Evolutionary conservation across 1,140 invertebrate genomes (phyloP), one percentile per base, ranked within the genome.

Genomic region (Bombus consobrinus): DNA sequence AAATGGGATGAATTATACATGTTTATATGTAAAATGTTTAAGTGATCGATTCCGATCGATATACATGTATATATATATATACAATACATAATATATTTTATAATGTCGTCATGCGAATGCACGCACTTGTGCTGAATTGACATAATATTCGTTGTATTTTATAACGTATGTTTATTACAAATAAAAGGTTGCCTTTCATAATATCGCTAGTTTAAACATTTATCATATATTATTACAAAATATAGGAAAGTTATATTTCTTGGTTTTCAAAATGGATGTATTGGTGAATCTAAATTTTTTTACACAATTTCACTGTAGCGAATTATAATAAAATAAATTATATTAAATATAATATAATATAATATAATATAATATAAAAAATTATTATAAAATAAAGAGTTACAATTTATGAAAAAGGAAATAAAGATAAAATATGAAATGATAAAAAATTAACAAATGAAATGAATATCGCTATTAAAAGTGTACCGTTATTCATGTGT

Each of bases 101-200:
- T 87, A 89, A 69, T 34, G 82, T 84, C 41, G 15, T 81, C 47
- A 47, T 59, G 15, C 32, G 41, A 13, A 69, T 73, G 62, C 37
- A 47, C 34, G 34, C 43, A 69, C 18, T 69, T 90, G 41, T 85
- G 77, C 43, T 86, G 43, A 34, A 78, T 83, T 85, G 32, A 59
- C 64, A 88, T 87, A 85, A 85, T 89, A n/a, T 75, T 90, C 75
- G 47, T 57, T 87, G 79, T 91, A 88, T 88, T 92, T 93, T 92
- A 82, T 85, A 91, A 77, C 81, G 85, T 77, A 89, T 90, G 79
- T 94, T 91, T 93, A 89, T 91, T 90, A 91, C 69, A 72, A 94
- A 94, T 93, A 93, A 93, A 93, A 86, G 2, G 87, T 88, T 84
- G 47, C 78, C 88, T 93, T 92, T 92, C 76, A 53, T 92, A 91